Conservation (phyloP, 2,797 vertebrate genomes). For the Apodemus agrarius region DNA sequence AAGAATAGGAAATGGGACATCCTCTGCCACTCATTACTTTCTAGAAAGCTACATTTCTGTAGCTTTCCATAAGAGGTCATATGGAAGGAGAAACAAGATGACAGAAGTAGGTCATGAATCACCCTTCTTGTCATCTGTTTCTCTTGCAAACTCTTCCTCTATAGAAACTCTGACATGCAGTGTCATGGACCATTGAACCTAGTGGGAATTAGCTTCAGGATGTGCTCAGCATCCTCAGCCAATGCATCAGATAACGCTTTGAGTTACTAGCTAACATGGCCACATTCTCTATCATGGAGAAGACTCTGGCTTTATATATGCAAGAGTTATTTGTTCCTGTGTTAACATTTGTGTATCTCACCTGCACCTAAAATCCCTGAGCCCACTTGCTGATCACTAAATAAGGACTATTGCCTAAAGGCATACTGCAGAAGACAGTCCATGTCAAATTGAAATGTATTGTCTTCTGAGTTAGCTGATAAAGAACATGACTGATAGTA, state of each 20-base stretch:
- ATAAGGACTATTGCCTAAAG: not conserved
- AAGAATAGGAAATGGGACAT: slow-evolving; percentile 2
- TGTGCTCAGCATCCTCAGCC: not conserved
- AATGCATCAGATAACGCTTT: not conserved
- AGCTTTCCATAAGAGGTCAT: slow-evolving; percentile 7
- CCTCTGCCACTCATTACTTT: not conserved
- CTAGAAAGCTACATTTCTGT: slow-evolving; percentile 44
- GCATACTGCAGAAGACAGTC: not conserved
- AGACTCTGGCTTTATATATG: slow-evolving; percentile 27
- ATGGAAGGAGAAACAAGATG: slow-evolving; percentile 61
- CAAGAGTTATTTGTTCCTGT: slow-evolving; percentile 17
- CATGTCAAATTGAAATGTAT: not conserved
- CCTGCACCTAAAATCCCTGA: slow-evolving; percentile 25
- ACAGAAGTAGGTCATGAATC: slow-evolving; percentile 50
- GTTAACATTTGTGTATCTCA: slow-evolving; percentile 18
- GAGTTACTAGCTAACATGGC: not conserved
- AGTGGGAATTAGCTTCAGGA: not conserved
- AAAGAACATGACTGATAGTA: slow-evolving; percentile 44
- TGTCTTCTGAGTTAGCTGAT: not conserved
- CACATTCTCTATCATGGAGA: not conserved
- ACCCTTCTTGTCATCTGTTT: slow-evolving; percentile 38
- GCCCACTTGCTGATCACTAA: not conserved
- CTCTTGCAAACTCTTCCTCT: slow-evolving; percentile 62
- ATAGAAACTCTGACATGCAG: slow-evolving; percentile 52
- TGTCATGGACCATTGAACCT: not conserved